Percentiles rank a stretch among this genome's conserved stretches.
Conservation (phyloP, 2,888 invertebrate genomes). For the Heliconius charithonia region DNA sequence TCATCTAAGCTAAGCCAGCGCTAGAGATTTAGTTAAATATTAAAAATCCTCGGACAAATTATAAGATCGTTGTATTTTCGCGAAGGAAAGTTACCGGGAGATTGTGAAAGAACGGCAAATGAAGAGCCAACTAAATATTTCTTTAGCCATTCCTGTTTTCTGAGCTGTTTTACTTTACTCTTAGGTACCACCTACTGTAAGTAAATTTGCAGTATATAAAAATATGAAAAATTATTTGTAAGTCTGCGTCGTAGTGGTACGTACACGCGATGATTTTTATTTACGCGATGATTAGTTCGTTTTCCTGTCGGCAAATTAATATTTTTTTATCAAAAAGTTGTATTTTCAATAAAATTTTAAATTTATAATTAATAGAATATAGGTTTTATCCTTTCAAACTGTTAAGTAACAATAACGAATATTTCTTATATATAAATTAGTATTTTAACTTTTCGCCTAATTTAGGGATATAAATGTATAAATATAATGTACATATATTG, state of each 20-base stretch:
- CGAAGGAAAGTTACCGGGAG: conserved; percentile 20
- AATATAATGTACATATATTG: too few relatives aligned
- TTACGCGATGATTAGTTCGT: too few relatives aligned
- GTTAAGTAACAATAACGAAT: background rate
- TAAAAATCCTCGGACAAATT: conserved; percentile 22
- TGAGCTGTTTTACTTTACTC: conserved; percentile 29
- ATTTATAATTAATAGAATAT: background rate
- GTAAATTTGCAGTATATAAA: too few relatives aligned
- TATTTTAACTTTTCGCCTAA: too few relatives aligned
- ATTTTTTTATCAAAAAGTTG: too few relatives aligned
- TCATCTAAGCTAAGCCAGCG: background rate
- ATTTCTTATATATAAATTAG: too few relatives aligned
- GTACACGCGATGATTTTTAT: background rate
- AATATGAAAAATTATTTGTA: background rate
- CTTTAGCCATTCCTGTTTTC: conserved; percentile 33
- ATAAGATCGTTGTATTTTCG: conserved; percentile 32
- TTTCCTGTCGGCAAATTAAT: background rate
- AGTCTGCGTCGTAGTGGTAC: background rate
- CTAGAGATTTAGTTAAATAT: conserved; percentile 21
- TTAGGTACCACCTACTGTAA: background rate
- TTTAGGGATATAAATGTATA: too few relatives aligned
- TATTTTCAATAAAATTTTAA: too few relatives aligned
- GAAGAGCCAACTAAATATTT: conserved; percentile 45
- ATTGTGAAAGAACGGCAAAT: conserved; percentile 31
- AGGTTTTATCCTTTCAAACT: too few relatives aligned